Base-by-base conservation (phyloP, 2,113 vertebrate genomes). In the Scopus umbretta region DNA sequence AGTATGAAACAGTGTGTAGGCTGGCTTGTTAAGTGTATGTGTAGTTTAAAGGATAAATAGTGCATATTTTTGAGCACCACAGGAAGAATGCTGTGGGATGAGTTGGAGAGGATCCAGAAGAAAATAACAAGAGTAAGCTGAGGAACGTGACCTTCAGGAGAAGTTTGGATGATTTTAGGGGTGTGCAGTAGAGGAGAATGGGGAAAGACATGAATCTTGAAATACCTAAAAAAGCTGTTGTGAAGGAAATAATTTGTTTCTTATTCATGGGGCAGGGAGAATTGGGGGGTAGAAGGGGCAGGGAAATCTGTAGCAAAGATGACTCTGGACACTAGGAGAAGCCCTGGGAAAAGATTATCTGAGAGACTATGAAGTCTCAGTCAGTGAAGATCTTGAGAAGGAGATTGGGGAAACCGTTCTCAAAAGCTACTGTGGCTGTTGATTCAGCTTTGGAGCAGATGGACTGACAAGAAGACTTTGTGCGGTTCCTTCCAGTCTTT, bases 91-190 rank as follows among this genome's bases (percentile, higher is more conserved):
- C 62, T 82, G 87, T 95, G 81, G 87, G 81, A 90, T 62, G 92
- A 93, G 12, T 21, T 95, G 94, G 87, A 96, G 53, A 76, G 40
- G 30, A 82, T 95, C 78, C 93, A 96, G 53, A 76, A 79, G 66
- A 49, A 91, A 82, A 61, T 53, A 90, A 86, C 1, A 1, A 63
- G 88, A 86, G 82, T 80, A 90, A 76, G 65, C 45, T 27, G 16
- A 13, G 59, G 53, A 81, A 68, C 0, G 2, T 86, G 59, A 88
- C 61, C 71, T 76, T 6, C 50, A 49, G 43, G 50, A 81, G 58
- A 65, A 65, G 38, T 84, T 66, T 66, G 55, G 52, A 79, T 93
- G 25, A 59, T 78, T 80, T 89, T 71, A 63, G 43, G n/a, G 15
- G 22, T 22, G 22, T 83, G 52, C 74, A 90, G 34, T 43, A 80